Base-by-base conservation (phyloP, 2,888 invertebrate genomes). In the Dicyrtomina minuta region DNA sequence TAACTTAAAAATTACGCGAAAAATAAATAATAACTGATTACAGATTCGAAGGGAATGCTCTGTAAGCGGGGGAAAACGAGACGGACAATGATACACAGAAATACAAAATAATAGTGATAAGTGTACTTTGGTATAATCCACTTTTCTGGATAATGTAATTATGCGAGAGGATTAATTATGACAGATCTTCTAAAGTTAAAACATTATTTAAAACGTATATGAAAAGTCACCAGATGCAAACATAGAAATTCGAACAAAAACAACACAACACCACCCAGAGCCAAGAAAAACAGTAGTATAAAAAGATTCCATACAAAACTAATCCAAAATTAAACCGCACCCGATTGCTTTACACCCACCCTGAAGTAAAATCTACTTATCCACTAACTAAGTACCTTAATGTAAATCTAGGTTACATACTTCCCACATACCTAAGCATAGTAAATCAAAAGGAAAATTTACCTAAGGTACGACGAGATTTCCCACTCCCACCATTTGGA, bases 391-490 rank as follows among this genome's bases (percentile, higher is more conserved):
- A 41, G 13, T 41, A 41, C 43, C 43, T 13, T 13, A 41, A 41
- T 41, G 43, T 41, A 13, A 41, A 41, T 13, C 43, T 8, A n/a
- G n/a, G n/a, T n/a, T n/a, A n/a, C n/a, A n/a, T n/a, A n/a, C n/a
- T n/a, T n/a, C n/a, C n/a, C n/a, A n/a, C n/a, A 10, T 41, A 13
- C 43, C 24, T 22, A 55, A 55, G 15, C 17, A 15, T 8, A 22
- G 12, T 17, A 8, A 55, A 55, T 15, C 20, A 17, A 22, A 15
- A 22, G 24, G 6, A 22, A 4, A 55, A 24, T n/a, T 62, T 75
- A 77, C 77, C 76, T 56, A 77, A 56, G 22, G 75, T 74, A 49
- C 75, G 65, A 12, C 76, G 64, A 53, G 75, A 71, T 62, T 75
- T 75, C n/a, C 73, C 72, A 26, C 71, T 66, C 10, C 74, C 72